A percentile compares a stretch with the other conserved stretches of the same genome.
Conservation (phyloP, 2,113 vertebrate species). For the Xiphorhynchus elegans region DNA sequence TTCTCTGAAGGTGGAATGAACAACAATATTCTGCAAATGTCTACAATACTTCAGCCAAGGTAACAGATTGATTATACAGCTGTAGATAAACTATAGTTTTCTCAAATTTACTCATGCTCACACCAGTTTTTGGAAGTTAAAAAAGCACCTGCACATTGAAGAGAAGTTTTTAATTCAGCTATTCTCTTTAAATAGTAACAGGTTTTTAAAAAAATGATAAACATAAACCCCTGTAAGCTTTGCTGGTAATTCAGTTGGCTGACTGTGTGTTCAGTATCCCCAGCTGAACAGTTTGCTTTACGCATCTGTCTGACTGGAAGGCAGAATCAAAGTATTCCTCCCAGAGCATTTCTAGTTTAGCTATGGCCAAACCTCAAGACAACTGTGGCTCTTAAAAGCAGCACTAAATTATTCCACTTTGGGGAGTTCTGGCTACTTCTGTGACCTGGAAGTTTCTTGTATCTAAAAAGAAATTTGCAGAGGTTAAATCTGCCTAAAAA, state of each 20-base stretch:
- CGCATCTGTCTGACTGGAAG: not conserved
- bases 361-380: not conserved
- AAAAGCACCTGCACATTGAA: not conserved
- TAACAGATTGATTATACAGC: not conserved
- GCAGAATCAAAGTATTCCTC: not conserved
- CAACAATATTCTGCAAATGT: not conserved
- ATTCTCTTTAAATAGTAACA: not conserved
- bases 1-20: not conserved
- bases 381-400: not conserved
- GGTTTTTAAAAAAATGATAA: not conserved
- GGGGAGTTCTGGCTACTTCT: not conserved
- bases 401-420: not conserved
- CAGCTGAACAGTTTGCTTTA: not conserved
- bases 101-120: not conserved
- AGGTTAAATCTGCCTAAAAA: not conserved
- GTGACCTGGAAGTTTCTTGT: not conserved
- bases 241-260: not conserved
- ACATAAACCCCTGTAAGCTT: not conserved
- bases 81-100: not conserved
- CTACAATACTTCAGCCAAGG: not conserved
- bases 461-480: not conserved
- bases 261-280: not conserved
- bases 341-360: not conserved
- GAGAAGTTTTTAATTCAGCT: not conserved
- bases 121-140: not conserved